Evolutionary conservation across 2,888 invertebrate genomes (phyloP).

Genomic region (Himalopsyche anomala): DNA sequence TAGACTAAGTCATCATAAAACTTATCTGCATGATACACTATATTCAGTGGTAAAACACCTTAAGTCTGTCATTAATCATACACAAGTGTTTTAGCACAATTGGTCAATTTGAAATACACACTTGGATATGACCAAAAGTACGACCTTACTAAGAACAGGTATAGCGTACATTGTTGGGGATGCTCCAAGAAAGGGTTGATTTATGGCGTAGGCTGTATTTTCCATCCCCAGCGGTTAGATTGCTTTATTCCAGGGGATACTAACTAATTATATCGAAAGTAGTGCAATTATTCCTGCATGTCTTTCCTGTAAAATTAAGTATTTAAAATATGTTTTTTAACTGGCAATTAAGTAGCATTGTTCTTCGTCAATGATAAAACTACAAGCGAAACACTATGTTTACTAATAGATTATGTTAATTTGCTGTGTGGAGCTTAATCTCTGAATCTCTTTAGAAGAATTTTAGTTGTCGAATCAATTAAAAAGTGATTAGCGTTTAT

Average conservation of each 20-base stretch:
- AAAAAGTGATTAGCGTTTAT: too few species aligned
- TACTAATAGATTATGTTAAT: too few species aligned
- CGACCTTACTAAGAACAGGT: conserved; percentile 10
- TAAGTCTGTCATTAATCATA: not conserved
- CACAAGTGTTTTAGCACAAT: conserved; percentile 25
- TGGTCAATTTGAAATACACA: conserved; percentile 26
- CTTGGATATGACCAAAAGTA: not conserved
- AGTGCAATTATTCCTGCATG: too few species aligned
- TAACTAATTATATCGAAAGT: not conserved
- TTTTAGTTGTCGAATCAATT: too few species aligned
- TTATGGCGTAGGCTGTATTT: conserved; percentile 44
- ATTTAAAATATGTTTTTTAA: too few species aligned
- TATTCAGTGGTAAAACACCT: not conserved
- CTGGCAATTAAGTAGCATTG: too few species aligned
- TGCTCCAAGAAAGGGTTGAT: conserved; percentile 31
- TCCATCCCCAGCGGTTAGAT: conserved; percentile 57
- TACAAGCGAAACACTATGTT: too few species aligned
- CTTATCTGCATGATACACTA: not conserved
- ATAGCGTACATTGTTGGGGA: not conserved
- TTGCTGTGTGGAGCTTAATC: too few species aligned
- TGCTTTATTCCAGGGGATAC: conserved; percentile 51
- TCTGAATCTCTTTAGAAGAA: too few species aligned
- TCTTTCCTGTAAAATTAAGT: too few species aligned
- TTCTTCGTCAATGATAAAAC: too few species aligned
- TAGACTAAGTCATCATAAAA: not conserved